phyloP scores from a whole-genome alignment of 2,888 invertebrate genomes.

The Aphidoletes aphidimyza region DNA sequence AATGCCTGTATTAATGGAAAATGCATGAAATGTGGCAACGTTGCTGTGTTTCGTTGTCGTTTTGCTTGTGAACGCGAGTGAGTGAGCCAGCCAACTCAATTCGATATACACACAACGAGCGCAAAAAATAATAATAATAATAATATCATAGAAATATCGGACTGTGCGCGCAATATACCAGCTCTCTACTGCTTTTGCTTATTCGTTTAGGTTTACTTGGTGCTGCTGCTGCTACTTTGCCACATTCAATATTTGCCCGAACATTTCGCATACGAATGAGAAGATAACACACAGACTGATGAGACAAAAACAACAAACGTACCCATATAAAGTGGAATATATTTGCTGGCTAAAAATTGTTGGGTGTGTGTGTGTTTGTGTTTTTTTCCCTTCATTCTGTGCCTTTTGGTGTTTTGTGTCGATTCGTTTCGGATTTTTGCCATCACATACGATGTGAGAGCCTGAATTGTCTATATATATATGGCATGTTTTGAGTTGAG shows the following conservation, averaged over 20 bases:
- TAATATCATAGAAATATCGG: slow-evolving; percentile 20
- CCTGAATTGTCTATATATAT: too few species aligned
- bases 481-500: not conserved
- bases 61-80: too few species aligned
- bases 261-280: not conserved
- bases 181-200: too few species aligned
- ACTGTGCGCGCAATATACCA: slow-evolving; percentile 47
- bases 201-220: not conserved
- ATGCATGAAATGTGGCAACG: slow-evolving; percentile 34
- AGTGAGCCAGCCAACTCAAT: too few species aligned
- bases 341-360: not conserved
- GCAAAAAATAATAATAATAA: too few species aligned
- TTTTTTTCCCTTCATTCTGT: slow-evolving; percentile 44
- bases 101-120: not conserved
- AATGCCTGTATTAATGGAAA: slow-evolving; percentile 49
- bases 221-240: not conserved
- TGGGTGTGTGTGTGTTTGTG: not conserved
- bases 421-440: slow-evolving; percentile 16
- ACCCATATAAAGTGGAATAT: slow-evolving; percentile 43
- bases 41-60: not conserved
- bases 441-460: not conserved
- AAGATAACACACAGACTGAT: slow-evolving; percentile 35
- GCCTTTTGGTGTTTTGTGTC: slow-evolving; percentile 29
- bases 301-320: slow-evolving; percentile 46
- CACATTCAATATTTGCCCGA: slow-evolving; percentile 25